These are phyloP conservation scores for Anthoscopus minutus DNA, from an alignment of 2,113 vertebrate genomes.

Conservation along the genomic window DNA sequence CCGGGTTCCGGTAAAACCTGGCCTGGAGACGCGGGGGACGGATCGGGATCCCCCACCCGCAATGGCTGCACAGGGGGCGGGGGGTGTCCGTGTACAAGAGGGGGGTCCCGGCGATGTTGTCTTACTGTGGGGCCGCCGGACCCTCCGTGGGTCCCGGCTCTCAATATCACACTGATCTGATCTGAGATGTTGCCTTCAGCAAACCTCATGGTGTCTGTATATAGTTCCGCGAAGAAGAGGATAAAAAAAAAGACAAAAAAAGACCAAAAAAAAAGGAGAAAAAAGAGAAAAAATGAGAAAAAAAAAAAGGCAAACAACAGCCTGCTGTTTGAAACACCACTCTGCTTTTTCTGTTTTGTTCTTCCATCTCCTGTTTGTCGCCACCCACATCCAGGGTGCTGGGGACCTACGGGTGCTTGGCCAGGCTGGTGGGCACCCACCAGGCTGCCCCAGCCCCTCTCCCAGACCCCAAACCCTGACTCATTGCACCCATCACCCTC, in stretches of 20 bases:
- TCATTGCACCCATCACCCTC: background rate
- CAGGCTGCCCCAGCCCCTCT: background rate
- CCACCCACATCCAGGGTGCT: background rate
- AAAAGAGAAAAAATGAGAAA: background rate
- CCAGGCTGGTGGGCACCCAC: background rate
- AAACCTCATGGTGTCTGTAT: constrained; percentile 67
- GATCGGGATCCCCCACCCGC: background rate
- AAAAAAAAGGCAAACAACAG: background rate
- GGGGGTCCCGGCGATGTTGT: background rate
- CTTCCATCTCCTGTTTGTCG: background rate
- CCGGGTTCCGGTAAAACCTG: background rate
- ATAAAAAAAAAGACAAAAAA: background rate
- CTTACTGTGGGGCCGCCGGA: constrained; percentile 29
- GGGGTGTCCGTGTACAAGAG: background rate
- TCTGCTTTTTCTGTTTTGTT: constrained; percentile 15
- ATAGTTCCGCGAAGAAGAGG: constrained; percentile 26
- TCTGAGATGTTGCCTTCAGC: constrained; percentile 71
- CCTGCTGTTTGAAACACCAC: constrained; percentile 53
- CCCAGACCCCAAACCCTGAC: background rate
- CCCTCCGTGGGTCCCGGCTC: constrained; percentile 12
- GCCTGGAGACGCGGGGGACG: background rate
- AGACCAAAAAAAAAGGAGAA: background rate
- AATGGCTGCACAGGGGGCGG: background rate
- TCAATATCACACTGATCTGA: constrained; percentile 64
- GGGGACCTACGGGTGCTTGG: background rate